Percentiles rank a stretch among this genome's conserved stretches.
Evolutionary conservation across 1,140 invertebrate species (phyloP).

Genomic region (Dreissena rostriformis): DNA sequence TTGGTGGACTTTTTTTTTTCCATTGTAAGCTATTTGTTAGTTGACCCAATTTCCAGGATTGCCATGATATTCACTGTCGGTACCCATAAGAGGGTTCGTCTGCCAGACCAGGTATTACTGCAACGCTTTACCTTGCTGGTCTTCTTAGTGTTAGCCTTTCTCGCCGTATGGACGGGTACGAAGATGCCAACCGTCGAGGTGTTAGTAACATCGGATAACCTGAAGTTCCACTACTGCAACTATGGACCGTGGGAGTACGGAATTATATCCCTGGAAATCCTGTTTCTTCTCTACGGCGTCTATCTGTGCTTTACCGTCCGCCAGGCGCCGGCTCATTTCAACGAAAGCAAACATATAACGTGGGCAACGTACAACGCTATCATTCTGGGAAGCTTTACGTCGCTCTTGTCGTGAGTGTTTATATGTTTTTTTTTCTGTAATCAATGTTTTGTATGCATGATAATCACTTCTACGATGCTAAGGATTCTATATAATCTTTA

Average conservation of each 20-base stretch:
- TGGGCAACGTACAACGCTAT: conserved; percentile 97
- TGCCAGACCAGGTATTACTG: conserved; percentile 94
- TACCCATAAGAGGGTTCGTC: conserved; percentile 94
- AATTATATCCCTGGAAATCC: conserved; percentile 88
- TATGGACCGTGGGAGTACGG: conserved; percentile 69
- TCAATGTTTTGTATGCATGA: too few species aligned
- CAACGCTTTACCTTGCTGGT: conserved; percentile 96
- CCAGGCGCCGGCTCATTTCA: conserved; percentile 95
- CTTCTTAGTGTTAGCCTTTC: conserved; percentile 92
- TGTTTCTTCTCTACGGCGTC: conserved; percentile 94
- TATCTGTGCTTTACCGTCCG: conserved; percentile 93
- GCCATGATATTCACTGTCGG: conserved; percentile 97
- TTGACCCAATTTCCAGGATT: conserved; percentile 86
- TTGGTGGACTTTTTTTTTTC: too few species aligned
- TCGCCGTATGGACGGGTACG: conserved; percentile 92
- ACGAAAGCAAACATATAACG: conserved; percentile 94
- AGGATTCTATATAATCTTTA: too few species aligned
- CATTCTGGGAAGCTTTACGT: conserved; percentile 93
- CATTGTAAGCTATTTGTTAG: too few species aligned
- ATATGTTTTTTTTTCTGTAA: too few species aligned
- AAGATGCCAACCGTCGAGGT: conserved; percentile 87
- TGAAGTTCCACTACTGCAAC: conserved; percentile 70
- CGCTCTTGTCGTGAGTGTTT: conserved; percentile 91
- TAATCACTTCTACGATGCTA: too few species aligned
- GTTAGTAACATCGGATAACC: conserved; percentile 62